Percentiles rank a stretch among this genome's conserved stretches.
phyloP scores from a whole-genome alignment of 1,140 invertebrate species.

The Apocrypta bakeri region DNA sequence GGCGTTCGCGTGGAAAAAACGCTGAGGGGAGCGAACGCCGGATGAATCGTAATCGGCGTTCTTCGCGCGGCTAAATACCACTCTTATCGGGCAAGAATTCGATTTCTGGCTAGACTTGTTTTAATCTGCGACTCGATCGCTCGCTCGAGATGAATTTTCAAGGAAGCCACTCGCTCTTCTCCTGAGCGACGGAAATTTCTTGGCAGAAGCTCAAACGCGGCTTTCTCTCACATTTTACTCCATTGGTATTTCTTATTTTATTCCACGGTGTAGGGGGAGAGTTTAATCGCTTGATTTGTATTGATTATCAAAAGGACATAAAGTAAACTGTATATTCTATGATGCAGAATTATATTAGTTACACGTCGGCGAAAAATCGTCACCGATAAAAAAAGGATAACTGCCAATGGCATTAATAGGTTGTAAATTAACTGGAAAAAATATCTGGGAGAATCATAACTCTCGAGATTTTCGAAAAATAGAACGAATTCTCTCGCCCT shows the following conservation, averaged over 20 bases:
- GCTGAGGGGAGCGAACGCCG: constrained; percentile 23
- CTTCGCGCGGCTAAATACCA: constrained; percentile 26
- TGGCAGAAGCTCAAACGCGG: not conserved
- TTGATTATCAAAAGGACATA: not conserved
- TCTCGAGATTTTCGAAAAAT: not conserved
- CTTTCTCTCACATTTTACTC: not conserved
- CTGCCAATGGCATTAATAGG: not conserved
- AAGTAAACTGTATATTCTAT: not conserved
- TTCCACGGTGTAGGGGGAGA: not conserved
- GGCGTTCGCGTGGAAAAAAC: constrained; percentile 35
- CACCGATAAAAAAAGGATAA: not conserved
- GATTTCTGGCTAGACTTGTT: constrained; percentile 29
- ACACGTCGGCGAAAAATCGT: not conserved
- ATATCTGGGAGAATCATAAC: not conserved
- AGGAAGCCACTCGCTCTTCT: not conserved
- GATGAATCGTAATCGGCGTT: constrained; percentile 49
- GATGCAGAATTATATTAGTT: not conserved
- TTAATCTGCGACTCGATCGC: constrained; percentile 29
- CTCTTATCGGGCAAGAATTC: constrained; percentile 36
- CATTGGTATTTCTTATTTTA: not conserved
- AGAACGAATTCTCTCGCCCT: not conserved
- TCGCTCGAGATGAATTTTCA: constrained; percentile 9
- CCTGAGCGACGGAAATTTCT: constrained; percentile 24
- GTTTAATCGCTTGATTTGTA: not conserved
- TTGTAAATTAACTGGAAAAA: not conserved